phyloP scores from a whole-genome alignment of 92 coral and sea anemone species.

The Actinostola sp. region DNA sequence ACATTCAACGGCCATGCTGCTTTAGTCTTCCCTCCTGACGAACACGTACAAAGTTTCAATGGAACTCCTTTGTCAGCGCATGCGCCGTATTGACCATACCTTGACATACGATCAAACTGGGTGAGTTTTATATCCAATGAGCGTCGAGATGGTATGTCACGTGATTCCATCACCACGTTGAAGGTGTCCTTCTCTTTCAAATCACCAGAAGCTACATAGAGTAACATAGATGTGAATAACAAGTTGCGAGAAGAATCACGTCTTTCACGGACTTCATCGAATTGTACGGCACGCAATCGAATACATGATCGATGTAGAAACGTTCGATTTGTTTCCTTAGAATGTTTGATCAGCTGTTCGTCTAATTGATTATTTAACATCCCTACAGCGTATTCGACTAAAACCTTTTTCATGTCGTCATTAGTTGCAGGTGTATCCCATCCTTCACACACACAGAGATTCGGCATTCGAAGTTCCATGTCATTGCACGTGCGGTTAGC shows the following conservation, averaged over 20 bases:
- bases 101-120: conserved; percentile 60
- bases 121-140: conserved; percentile 58
- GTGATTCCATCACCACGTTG: conserved; percentile 56
- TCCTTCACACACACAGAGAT: conserved; percentile 73
- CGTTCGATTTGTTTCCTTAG: conserved; percentile 7
- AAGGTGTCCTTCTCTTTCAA: conserved; percentile 62
- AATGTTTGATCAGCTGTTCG: conserved; percentile 1
- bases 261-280: conserved; percentile 53
- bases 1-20: not conserved
- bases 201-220: conserved; percentile 67
- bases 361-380: conserved; percentile 61
- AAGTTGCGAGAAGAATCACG: conserved; percentile 39
- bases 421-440: conserved; percentile 66
- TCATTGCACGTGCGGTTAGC: conserved; percentile 64
- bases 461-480: conserved; percentile 58
- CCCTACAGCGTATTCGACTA: conserved; percentile 73
- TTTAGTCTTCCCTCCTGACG: not conserved
- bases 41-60: conserved; percentile 41
- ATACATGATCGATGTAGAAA: conserved; percentile 35
- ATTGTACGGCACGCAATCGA: conserved; percentile 45
- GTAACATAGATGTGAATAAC: conserved; percentile 61
- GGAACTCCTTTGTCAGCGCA: conserved; percentile 23
- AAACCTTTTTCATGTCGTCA: conserved; percentile 49
- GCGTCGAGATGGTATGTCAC: conserved; percentile 32
- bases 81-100: conserved; percentile 53